phyloP scores from a whole-genome alignment of 2,888 invertebrate species.

The Cantharis flavilabris region DNA sequence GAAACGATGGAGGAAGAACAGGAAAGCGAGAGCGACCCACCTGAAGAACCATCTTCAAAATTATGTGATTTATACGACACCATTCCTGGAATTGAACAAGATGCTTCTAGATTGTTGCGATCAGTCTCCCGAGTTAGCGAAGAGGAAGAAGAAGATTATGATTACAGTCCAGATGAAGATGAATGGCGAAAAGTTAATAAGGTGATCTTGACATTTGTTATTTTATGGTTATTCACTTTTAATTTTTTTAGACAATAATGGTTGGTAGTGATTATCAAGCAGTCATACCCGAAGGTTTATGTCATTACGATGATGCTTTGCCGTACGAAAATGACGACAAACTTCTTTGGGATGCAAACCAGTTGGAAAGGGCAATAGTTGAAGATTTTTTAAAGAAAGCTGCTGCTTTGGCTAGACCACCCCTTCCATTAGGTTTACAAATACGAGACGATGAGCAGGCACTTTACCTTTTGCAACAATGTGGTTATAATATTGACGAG shows the following conservation, averaged over 20 bases:
- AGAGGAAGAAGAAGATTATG: constrained; percentile 80
- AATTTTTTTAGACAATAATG: constrained; percentile 77
- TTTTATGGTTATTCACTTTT: constrained; percentile 8
- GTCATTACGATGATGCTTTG: constrained; percentile 90
- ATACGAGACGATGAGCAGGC: constrained; percentile 89
- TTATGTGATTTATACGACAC: constrained; percentile 61
- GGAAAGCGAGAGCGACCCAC: constrained; percentile 48
- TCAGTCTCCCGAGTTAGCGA: constrained; percentile 79
- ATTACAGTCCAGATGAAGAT: constrained; percentile 83
- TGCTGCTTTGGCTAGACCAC: constrained; percentile 54
- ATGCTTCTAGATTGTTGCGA: constrained; percentile 59
- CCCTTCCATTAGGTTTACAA: constrained; percentile 75
- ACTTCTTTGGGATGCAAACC: constrained; percentile 88
- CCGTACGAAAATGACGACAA: constrained; percentile 96
- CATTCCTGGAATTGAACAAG: constrained; percentile 53
- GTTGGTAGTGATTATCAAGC: constrained; percentile 95
- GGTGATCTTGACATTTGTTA: constrained; percentile 34
- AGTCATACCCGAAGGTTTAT: constrained; percentile 87
- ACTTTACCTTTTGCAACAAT: constrained; percentile 86
- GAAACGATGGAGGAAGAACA: constrained; percentile 57
- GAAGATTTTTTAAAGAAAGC: constrained; percentile 79
- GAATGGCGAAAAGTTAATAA: constrained; percentile 78
- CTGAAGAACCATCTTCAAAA: constrained; percentile 56
- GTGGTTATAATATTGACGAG: constrained; percentile 94
- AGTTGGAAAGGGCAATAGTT: constrained; percentile 71